phyloP scores from a whole-genome alignment of 2,113 vertebrate species.

The Mirounga angustirostris region DNA sequence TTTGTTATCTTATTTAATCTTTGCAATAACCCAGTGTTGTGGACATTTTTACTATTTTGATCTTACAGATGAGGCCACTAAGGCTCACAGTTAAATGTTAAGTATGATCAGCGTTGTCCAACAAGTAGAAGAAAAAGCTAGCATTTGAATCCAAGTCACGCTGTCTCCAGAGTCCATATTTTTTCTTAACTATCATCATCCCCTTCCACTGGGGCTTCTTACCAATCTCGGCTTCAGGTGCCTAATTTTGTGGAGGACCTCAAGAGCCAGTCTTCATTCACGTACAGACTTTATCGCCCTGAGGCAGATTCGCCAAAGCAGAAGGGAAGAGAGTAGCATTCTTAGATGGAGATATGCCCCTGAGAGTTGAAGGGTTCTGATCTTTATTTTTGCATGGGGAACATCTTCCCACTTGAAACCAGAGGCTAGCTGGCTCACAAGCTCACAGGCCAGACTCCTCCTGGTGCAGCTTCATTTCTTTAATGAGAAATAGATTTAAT shows the following conservation, averaged over 20 bases:
- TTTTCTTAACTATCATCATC: not conserved
- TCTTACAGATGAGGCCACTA: not conserved
- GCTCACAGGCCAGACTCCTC: not conserved
- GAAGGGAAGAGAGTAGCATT: not conserved
- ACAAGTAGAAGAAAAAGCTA: not conserved
- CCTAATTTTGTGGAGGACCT: not conserved
- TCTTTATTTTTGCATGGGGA: not conserved
- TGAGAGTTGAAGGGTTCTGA: not conserved
- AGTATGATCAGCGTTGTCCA: not conserved
- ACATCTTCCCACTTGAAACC: not conserved
- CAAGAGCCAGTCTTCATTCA: not conserved
- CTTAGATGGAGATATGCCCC: not conserved
- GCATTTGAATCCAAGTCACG: not conserved
- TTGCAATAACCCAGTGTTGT: not conserved
- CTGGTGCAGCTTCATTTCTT: not conserved
- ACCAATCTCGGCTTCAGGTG: not conserved
- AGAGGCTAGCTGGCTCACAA: not conserved
- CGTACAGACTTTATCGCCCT: not conserved
- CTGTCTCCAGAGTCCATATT: not conserved
- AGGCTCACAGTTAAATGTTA: not conserved
- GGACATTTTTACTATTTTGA: not conserved
- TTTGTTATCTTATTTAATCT: not conserved
- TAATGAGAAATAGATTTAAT: slow-evolving; percentile 18
- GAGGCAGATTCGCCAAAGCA: not conserved
- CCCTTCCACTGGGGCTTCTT: not conserved